A percentile compares a stretch with the other conserved stretches of the same genome.
These are phyloP conservation scores for Epinotia demarniana DNA, from an alignment of 2,888 invertebrate species.

Conservation along the genomic window DNA sequence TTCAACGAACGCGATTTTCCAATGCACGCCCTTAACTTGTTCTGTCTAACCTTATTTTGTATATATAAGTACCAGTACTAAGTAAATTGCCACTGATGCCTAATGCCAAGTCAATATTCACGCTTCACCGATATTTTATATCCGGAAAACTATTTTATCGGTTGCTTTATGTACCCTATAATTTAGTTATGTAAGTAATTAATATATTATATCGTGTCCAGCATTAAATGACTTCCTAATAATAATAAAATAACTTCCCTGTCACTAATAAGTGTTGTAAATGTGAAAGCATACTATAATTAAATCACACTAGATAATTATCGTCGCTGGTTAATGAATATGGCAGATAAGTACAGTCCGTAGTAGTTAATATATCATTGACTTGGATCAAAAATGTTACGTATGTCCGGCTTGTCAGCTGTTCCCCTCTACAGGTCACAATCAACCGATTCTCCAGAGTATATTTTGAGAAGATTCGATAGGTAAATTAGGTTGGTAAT, in stretches of 20 bases:
- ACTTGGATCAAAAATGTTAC: too few relatives aligned
- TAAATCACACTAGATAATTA: background rate
- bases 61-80: too few relatives aligned
- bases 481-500: too few relatives aligned
- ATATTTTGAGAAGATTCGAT: too few relatives aligned
- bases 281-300: slow-evolving; percentile 4
- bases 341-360: too few relatives aligned
- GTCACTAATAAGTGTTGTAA: background rate
- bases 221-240: background rate
- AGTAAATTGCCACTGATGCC: too few relatives aligned
- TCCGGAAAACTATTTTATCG: background rate
- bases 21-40: too few relatives aligned
- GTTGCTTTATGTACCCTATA: background rate
- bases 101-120: background rate
- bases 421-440: too few relatives aligned
- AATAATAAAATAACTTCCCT: background rate
- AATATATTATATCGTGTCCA: slow-evolving; percentile 2
- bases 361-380: background rate
- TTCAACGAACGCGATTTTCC: too few relatives aligned
- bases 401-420: too few relatives aligned
- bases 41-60: too few relatives aligned
- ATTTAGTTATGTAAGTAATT: background rate
- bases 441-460: too few relatives aligned
- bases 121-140: background rate
- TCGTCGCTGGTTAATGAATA: background rate